Evolutionary conservation across 2,888 invertebrate genomes (phyloP).

Genomic region (Serripes groenlandicus): DNA sequence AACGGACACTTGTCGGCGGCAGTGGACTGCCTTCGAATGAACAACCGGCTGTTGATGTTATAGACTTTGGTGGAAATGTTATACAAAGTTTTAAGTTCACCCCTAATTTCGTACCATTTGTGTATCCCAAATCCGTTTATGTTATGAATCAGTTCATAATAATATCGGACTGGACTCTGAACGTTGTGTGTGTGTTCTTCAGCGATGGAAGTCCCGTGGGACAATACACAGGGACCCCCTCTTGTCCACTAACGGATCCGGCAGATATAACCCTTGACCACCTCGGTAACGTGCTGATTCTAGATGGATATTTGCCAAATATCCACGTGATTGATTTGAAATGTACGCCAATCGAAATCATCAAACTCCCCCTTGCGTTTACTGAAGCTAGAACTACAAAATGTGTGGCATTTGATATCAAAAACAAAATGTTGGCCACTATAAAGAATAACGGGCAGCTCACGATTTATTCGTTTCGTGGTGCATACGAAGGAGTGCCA

Average conservation of each 20-base stretch:
- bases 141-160: conserved; percentile 41
- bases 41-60: conserved; percentile 40
- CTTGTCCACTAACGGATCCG: conserved; percentile 45
- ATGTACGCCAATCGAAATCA: conserved; percentile 47
- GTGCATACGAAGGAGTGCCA: conserved; percentile 38
- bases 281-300: conserved; percentile 54
- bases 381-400: conserved; percentile 19
- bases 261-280: conserved; percentile 52
- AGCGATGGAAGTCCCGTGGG: conserved; percentile 46
- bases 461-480: conserved; percentile 44
- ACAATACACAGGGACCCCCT: conserved; percentile 51
- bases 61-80: conserved; percentile 40
- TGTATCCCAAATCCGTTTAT: conserved; percentile 46
- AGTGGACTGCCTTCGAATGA: conserved; percentile 14
- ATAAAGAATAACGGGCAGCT: conserved; percentile 47
- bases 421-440: conserved; percentile 31
- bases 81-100: conserved; percentile 28
- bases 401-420: conserved; percentile 44
- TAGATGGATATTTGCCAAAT: conserved; percentile 50
- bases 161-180: conserved; percentile 55
- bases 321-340: conserved; percentile 55
- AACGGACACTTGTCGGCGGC: conserved; percentile 53
- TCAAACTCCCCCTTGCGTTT: conserved; percentile 37
- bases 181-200: conserved; percentile 41
- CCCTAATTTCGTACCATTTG: conserved; percentile 20